Evolutionary conservation across 2,797 vertebrate genomes (phyloP).

Genomic region (Dicrostonyx torquatus): DNA sequence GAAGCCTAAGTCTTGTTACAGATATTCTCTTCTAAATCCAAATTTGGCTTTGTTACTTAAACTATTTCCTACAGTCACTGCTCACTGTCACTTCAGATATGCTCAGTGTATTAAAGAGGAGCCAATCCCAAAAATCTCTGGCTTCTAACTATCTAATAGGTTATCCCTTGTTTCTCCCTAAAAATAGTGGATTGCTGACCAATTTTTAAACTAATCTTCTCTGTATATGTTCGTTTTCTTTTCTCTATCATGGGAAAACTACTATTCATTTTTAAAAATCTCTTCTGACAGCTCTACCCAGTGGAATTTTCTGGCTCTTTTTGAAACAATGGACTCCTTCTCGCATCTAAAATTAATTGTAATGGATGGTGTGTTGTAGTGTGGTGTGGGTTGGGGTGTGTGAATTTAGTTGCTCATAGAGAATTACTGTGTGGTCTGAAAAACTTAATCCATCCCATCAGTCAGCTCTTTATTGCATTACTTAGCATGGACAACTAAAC

Average conservation of each 20-base stretch:
- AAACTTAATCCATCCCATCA: not conserved
- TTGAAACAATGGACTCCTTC: not conserved
- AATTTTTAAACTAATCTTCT: not conserved
- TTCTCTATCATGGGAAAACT: not conserved
- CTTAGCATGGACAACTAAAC: not conserved
- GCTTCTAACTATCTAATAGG: accelerated
- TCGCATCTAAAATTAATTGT: not conserved
- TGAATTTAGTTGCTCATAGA: not conserved
- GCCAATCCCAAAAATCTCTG: not conserved
- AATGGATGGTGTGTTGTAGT: not conserved
- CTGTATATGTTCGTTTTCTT: not conserved
- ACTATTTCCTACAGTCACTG: not conserved
- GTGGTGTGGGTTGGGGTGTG: not conserved
- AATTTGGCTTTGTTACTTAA: not conserved
- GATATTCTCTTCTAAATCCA: not conserved
- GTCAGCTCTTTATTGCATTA: not conserved
- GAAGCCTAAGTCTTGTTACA: not conserved
- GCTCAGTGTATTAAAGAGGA: not conserved
- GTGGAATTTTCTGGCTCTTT: not conserved
- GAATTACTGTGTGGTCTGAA: not conserved
- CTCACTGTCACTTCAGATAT: not conserved
- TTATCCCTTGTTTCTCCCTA: not conserved
- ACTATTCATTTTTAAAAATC: not conserved
- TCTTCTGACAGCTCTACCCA: not conserved
- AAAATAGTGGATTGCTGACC: not conserved